Evolutionary conservation across 2,888 invertebrate species (phyloP).

Genomic region (Drosophila meridiana): DNA sequence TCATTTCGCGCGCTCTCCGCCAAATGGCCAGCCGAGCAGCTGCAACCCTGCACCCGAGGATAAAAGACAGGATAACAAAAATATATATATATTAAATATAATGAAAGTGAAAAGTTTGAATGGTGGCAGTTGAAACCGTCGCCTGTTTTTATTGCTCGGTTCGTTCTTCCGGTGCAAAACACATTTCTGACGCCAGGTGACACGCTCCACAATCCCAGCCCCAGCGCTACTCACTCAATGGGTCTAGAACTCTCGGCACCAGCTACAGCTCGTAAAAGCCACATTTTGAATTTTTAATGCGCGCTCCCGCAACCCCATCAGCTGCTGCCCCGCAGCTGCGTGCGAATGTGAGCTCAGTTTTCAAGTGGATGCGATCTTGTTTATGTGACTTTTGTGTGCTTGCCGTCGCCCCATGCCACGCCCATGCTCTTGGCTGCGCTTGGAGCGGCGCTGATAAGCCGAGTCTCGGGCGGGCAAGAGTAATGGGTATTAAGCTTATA

Average conservation of each 20-base stretch:
- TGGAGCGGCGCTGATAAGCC: conserved; percentile 35
- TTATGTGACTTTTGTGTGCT: conserved; percentile 65
- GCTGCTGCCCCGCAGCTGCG: conserved; percentile 27
- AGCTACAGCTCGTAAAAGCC: conserved; percentile 62
- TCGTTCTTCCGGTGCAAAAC: conserved; percentile 1
- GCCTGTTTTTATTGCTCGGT: conserved; percentile 11
- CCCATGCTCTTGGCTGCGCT: neutral
- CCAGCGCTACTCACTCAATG: neutral
- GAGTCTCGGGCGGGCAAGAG: conserved; percentile 1
- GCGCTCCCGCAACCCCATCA: neutral
- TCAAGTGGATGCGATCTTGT: conserved; percentile 76
- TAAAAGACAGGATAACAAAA: conserved; percentile 10
- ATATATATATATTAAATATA: conserved; percentile 64
- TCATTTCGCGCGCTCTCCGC: conserved; percentile 35
- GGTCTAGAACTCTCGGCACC: conserved; percentile 13
- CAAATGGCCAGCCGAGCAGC: conserved; percentile 50
- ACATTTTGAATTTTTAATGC: conserved; percentile 75
- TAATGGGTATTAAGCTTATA: conserved; percentile 51
- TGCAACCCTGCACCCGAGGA: conserved; percentile 15
- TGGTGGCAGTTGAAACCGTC: conserved; percentile 31
- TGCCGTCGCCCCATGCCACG: neutral
- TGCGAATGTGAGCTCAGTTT: conserved; percentile 59
- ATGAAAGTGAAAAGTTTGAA: conserved; percentile 77
- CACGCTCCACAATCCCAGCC: neutral
- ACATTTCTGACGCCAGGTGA: conserved; percentile 45